phyloP scores from a whole-genome alignment of 2,797 vertebrate genomes.

The Galaxias olidus region DNA sequence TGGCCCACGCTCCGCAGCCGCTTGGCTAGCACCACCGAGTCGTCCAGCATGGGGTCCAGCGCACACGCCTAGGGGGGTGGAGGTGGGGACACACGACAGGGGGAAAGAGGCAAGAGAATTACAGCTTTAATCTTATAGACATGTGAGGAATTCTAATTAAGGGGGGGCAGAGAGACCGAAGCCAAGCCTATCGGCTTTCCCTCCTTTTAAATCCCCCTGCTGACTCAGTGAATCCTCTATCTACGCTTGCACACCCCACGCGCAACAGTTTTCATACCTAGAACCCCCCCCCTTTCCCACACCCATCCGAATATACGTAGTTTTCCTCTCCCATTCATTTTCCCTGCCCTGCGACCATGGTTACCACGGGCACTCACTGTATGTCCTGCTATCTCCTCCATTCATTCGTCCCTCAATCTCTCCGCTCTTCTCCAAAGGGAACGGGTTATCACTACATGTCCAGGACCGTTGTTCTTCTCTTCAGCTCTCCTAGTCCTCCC shows the following conservation, averaged over 20 bases:
- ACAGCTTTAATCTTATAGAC: conserved; percentile 30
- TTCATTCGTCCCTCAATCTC: no score
- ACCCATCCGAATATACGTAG: no score
- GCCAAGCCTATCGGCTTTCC: conserved; percentile 28
- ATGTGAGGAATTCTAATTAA: conserved; percentile 65
- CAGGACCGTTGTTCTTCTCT: background rate
- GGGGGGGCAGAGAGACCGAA: conserved; percentile 38
- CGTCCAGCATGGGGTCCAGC: conserved; percentile 91
- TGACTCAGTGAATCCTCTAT: conserved; percentile 33
- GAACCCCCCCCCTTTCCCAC: no score
- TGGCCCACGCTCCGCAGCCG: conserved; percentile 78
- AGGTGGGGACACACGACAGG: background rate
- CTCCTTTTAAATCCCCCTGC: conserved; percentile 45
- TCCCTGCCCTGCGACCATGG: background rate
- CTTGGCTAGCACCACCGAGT: conserved; percentile 92
- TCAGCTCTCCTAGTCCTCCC: background rate
- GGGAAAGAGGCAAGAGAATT: conserved; percentile 1
- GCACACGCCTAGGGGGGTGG: conserved; percentile 80
- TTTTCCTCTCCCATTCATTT: background rate
- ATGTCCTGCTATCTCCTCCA: no score
- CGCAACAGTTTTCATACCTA: no score
- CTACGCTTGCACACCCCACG: no score
- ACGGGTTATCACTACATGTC: no score
- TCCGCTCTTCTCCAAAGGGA: no score
- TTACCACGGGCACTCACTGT: no score